These are phyloP conservation scores for Lysandra coridon DNA, from an alignment of 2,888 invertebrate species.

Conservation along the genomic window DNA sequence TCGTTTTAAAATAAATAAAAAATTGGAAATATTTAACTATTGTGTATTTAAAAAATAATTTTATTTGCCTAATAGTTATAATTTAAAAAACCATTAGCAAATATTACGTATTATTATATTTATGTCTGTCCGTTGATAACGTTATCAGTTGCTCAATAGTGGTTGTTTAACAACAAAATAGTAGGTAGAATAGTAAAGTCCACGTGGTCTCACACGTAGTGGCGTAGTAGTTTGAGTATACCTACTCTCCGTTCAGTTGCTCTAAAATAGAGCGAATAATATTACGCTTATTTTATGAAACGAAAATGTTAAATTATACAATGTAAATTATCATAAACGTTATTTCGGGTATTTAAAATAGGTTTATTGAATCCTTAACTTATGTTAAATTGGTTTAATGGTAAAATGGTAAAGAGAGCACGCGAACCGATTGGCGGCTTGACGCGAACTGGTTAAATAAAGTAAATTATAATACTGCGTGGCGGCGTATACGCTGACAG, in stretches of 20 bases:
- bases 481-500: too few relatives aligned
- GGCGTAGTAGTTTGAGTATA: neutral
- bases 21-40: too few relatives aligned
- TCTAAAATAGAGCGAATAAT: neutral
- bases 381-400: too few relatives aligned
- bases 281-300: neutral
- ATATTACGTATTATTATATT: neutral
- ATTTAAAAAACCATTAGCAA: neutral
- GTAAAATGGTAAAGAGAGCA: too few relatives aligned
- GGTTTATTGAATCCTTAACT: too few relatives aligned
- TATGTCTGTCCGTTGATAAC: neutral
- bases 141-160: conserved; percentile 2
- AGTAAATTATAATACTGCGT: too few relatives aligned
- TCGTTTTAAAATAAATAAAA: neutral
- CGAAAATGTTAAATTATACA: neutral
- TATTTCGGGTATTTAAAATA: neutral
- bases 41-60: too few relatives aligned
- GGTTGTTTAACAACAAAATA: conserved; percentile 10
- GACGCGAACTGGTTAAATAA: too few relatives aligned
- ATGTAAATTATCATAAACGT: neutral
- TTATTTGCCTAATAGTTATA: neutral
- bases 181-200: conserved; percentile 15
- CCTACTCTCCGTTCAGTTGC: neutral
- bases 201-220: conserved; percentile 5
- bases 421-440: too few relatives aligned